Base-by-base conservation (phyloP, 2,888 invertebrate species). In the Agrochola lychnidis region DNA sequence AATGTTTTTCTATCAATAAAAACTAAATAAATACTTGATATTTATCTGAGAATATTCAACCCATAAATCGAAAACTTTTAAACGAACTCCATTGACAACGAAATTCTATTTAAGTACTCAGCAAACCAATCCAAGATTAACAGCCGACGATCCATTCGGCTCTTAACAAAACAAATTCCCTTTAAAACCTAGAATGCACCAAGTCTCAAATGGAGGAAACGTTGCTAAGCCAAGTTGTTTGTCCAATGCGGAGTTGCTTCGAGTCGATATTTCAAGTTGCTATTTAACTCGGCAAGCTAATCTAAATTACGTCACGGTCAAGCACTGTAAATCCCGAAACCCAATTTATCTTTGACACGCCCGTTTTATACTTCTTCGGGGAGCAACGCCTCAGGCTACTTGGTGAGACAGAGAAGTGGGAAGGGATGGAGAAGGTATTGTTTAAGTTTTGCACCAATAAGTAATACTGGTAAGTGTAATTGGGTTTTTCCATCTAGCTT, bases 271-370 rank as follows among this genome's bases (percentile, higher is more conserved):
- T 85, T 88, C 86, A 79, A 88, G 84, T 79, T 80, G 81, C 86
- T 86, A 86, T 87, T 87, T 84, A 88, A 87, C 81, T 87, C 85
- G 70, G 82, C 84, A 80, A 89, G 89, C 88, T 92, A 93, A 93
- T 93, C 92, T 91, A 88, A 93, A 93, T 91, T 90, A 89, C 88
- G 86, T 87, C 85, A 89, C 90, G 92, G 93, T 92, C 92, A 89
- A 91, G 88, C 88, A 82, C 90, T 88, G 89, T 92, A 91, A 92
- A 92, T 91, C 91, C 84, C 69, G 86, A 87, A 91, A 93, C 89
- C 90, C 93, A 93, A 93, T 94, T 93, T 92, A 93, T 93, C 92
- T 93, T 92, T 92, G 92, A 91, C 91, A 88, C 90, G 76, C 78
- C 68, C 84, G 88, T 89, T 87, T 87, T 88, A 88, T 89, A 90